Evolutionary conservation across 2,113 vertebrate species (phyloP), one percentile per base, ranked within the genome.

Genomic region (Aplodontia rufa): DNA sequence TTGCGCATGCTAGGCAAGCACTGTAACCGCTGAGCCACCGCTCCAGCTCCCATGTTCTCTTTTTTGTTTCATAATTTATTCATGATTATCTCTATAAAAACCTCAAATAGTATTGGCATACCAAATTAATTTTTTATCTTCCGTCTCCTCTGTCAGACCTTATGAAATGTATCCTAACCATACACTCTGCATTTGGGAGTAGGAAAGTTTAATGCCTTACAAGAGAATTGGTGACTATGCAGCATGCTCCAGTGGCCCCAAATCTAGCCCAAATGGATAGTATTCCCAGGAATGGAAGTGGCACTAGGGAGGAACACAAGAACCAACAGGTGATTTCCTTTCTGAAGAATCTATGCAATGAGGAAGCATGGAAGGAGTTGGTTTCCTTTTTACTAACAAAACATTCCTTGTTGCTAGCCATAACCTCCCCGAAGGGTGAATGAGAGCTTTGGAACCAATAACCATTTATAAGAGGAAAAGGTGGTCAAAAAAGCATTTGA

Each of bases 341-440:
- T 83, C 55, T 93, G 17, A 95, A 91, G 93, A 96, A 96, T 97
- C 55, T 94, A 72, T 93, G 72, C 78, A 96, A 93, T 96, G 97
- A 96, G 95, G 97, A 95, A 97, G 74, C 32, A 10, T 28, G 47
- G 37, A 90, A 90, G 51, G 86, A 81, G n/a, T 8, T 85, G 49
- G 51, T 80, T 91, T 95, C 91, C 91, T 96, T 94, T 91, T 92
- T 88, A 79, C 51, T 66, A 76, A 53, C 82, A 60, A 58, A 91
- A 45, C 47, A 49, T 42, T 95, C n/a, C n/a, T n/a, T n/a, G 51
- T 95, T n/a, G 32, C 82, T 30, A 81, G 24, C 26, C 58, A 93
- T 76, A 37, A 30, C 4, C 28, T 94, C n/a, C 45, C 62, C 49
- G 64, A 82, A 74, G 69, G 1, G 66, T n/a, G 53, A 82, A 84